Evolutionary conservation across 2,888 invertebrate genomes (phyloP), one percentile per base, ranked within the genome.

Genomic region (Drosophila mayaguana): DNA sequence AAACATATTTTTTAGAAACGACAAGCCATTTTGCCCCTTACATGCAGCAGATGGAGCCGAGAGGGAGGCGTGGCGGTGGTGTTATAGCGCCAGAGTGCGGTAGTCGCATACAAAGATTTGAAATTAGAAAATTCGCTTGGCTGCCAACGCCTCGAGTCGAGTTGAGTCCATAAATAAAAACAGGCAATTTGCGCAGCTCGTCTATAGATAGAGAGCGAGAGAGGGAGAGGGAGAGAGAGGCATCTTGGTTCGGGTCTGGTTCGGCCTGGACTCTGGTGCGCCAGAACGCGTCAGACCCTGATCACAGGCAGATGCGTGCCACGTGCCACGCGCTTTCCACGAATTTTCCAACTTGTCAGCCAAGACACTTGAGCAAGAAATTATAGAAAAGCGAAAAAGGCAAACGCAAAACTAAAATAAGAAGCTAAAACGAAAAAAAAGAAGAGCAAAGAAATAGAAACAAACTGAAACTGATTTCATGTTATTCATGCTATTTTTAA

Each of bases 401-500:
- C 63, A 66, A 75, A 78, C 42, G 55, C 62, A 62, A 72, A 64
- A 64, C 62, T 55, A 70, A 70, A 69, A 63, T 43, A 34, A 61
- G 53, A 62, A 43, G 40, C 36, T 18, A 36, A 34, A n/a, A 36
- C 6, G 16, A 36, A 32, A 53, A 38, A 9, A 9, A 63, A 14
- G 16, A 53, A 11, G 9, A n/a, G n/a, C 4, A 42, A 45, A 56
- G 18, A 55, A 56, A 56, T 56, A 63, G 54, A 50, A 75, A 59
- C 36, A 46, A 55, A 63, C 46, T 51, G 66, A 78, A 80, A 84
- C 78, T 78, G 70, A 78, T 86, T 83, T 80, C 61, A 68, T 82
- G 92, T 91, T 88, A 86, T 89, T 91, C 87, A 86, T 89, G 69
- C 88, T 84, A 84, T 84, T 84, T 84, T 88, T 87, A 87, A 75